Evolutionary conservation across 2,888 invertebrate species (phyloP).

Genomic region (Odontocolon sp.): DNA sequence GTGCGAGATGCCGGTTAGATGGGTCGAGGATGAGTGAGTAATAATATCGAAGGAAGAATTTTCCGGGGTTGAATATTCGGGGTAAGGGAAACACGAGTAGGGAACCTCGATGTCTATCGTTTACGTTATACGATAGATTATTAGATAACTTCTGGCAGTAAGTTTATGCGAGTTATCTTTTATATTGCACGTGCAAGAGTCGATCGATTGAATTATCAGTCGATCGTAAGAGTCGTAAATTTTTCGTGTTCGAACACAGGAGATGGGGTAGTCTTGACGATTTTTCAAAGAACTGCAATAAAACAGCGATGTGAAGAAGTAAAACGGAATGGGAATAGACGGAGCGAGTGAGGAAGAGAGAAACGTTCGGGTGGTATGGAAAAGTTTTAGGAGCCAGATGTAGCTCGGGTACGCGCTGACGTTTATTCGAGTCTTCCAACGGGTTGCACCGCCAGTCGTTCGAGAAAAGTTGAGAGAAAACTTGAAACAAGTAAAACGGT

Average conservation of each 20-base stretch:
- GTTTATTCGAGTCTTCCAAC: conserved; percentile 62
- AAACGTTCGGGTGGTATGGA: conserved; percentile 46
- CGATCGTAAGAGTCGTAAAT: background rate
- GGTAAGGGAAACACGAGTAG: too few relatives aligned
- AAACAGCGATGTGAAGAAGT: conserved; percentile 27
- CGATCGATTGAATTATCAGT: background rate
- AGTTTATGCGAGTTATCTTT: too few relatives aligned
- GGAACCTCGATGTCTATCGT: too few relatives aligned
- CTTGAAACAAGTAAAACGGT: conserved; percentile 45
- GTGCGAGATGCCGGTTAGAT: conserved; percentile 10
- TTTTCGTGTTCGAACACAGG: background rate
- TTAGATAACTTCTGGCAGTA: too few relatives aligned
- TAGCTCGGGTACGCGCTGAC: conserved; percentile 57
- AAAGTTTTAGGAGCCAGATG: conserved; percentile 57
- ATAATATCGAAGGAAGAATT: conserved; percentile 43
- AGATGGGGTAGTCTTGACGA: background rate
- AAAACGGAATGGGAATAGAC: conserved; percentile 42
- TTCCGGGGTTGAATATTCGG: background rate
- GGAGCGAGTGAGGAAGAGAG: conserved; percentile 21
- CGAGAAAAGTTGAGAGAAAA: conserved; percentile 50
- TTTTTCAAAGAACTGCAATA: background rate
- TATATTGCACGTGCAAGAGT: too few relatives aligned
- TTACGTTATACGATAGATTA: too few relatives aligned
- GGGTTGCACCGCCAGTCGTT: conserved; percentile 7
- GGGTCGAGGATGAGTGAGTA: conserved; percentile 19